Percentiles rank a stretch among this genome's conserved stretches.
Evolutionary conservation across 2,888 invertebrate genomes (phyloP).

Genomic region (Nymphalis urticae): DNA sequence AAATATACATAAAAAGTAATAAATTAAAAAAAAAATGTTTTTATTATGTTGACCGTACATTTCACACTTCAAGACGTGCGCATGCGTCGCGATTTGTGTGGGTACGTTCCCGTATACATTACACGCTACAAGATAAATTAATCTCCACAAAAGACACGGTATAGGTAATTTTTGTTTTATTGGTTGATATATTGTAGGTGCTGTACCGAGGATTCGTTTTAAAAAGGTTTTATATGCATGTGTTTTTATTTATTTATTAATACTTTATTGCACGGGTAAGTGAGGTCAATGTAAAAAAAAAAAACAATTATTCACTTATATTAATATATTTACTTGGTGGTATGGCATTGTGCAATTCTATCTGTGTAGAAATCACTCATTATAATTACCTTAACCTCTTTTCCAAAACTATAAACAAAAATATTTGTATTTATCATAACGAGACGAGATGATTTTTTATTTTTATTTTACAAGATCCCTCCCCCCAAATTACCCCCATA

Average conservation of each 20-base stretch:
- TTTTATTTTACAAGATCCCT: too few species aligned
- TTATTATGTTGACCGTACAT: constrained; percentile 34
- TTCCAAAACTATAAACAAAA: too few species aligned
- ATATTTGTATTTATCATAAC: too few species aligned
- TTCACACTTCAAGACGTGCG: constrained; percentile 28
- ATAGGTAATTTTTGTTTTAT: constrained; percentile 33
- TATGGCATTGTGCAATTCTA: too few species aligned
- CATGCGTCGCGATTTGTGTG: constrained; percentile 32
- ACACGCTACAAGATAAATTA: constrained; percentile 41
- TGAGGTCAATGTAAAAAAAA: too few species aligned
- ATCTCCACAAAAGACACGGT: constrained; percentile 34
- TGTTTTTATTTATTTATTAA: not conserved
- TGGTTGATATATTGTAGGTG: constrained; percentile 24
- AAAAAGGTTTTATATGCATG: not conserved
- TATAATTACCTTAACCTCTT: too few species aligned
- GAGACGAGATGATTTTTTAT: too few species aligned
- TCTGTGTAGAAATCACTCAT: too few species aligned
- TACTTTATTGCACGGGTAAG: too few species aligned
- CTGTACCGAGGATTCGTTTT: not conserved
- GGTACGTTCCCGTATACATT: constrained; percentile 38
- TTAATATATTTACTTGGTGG: too few species aligned
- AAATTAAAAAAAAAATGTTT: not conserved
- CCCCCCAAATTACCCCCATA: too few species aligned
- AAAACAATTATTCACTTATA: too few species aligned
- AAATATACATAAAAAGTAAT: not conserved